Conservation (phyloP, 2,888 invertebrate genomes). For the Diogma glabrata region DNA sequence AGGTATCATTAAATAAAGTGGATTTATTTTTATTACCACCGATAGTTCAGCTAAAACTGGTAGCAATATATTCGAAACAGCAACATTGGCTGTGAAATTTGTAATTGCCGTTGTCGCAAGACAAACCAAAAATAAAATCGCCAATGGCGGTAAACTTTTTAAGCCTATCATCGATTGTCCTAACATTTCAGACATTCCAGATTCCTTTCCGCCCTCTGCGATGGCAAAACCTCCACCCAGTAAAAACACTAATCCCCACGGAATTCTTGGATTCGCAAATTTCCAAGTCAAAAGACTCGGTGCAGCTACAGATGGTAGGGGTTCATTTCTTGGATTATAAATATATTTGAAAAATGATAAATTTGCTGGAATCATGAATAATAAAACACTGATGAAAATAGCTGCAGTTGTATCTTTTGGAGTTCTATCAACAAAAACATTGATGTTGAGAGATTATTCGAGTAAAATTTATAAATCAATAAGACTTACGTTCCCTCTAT, state of each 20-base stretch:
- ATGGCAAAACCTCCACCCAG: constrained; percentile 85
- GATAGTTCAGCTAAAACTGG: constrained; percentile 76
- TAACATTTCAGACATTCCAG: constrained; percentile 64
- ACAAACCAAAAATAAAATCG: constrained; percentile 64
- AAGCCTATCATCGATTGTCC: constrained; percentile 59
- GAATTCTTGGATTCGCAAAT: constrained; percentile 70
- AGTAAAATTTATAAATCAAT: too few species aligned
- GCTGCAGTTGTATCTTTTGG: too few species aligned
- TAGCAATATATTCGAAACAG: constrained; percentile 77
- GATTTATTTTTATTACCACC: constrained; percentile 59
- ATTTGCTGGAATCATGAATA: too few species aligned
- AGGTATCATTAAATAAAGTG: constrained; percentile 81
- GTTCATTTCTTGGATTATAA: too few species aligned
- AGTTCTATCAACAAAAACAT: too few species aligned
- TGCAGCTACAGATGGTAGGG: constrained; percentile 48
- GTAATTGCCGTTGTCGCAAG: constrained; percentile 68
- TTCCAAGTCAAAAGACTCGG: constrained; percentile 73
- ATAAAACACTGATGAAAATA: too few species aligned
- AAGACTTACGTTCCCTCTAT: too few species aligned
- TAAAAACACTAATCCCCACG: constrained; percentile 81
- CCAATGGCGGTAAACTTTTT: constrained; percentile 46
- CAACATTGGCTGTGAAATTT: too few species aligned
- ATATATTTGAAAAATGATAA: too few species aligned
- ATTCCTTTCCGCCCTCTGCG: constrained; percentile 71
- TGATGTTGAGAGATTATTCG: too few species aligned